Conservation (phyloP, 2,888 invertebrate genomes). For the Pristionchus maxplancki region DNA sequence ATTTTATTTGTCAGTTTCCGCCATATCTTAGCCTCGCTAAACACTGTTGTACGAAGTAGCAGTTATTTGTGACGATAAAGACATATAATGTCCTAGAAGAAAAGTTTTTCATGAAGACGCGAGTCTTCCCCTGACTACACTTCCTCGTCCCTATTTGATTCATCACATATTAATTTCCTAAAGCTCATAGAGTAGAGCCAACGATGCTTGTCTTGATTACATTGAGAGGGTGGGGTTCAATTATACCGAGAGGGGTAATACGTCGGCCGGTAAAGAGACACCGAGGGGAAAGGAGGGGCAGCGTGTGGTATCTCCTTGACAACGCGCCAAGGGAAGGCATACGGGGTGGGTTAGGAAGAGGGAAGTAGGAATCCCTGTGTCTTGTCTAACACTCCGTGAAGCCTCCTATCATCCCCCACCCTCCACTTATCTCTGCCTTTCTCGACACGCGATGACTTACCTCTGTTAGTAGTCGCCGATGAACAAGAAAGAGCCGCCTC, state of each 20-base stretch:
- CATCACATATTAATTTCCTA: not conserved
- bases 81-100: not conserved
- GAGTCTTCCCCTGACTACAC: not conserved
- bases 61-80: not conserved
- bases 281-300: slow-evolving; percentile 7
- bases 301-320: slow-evolving; percentile 36
- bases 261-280: not conserved
- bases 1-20: not conserved
- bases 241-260: not conserved
- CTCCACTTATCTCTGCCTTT: not conserved
- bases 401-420: not conserved
- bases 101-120: not conserved
- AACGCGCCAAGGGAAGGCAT: not conserved
- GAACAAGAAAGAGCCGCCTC: not conserved
- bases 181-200: not conserved
- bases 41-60: not conserved
- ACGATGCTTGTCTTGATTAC: not conserved
- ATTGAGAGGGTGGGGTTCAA: not conserved
- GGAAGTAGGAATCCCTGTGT: not conserved
- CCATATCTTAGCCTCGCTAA: slow-evolving; percentile 35
- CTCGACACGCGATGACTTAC: not conserved
- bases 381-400: not conserved
- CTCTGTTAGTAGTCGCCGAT: not conserved
- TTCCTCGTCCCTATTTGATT: not conserved
- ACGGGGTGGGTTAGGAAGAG: not conserved